A percentile compares a stretch with the other conserved stretches of the same genome.
phyloP scores from a whole-genome alignment of 2,797 vertebrate genomes.

The Molossus molossus region DNA sequence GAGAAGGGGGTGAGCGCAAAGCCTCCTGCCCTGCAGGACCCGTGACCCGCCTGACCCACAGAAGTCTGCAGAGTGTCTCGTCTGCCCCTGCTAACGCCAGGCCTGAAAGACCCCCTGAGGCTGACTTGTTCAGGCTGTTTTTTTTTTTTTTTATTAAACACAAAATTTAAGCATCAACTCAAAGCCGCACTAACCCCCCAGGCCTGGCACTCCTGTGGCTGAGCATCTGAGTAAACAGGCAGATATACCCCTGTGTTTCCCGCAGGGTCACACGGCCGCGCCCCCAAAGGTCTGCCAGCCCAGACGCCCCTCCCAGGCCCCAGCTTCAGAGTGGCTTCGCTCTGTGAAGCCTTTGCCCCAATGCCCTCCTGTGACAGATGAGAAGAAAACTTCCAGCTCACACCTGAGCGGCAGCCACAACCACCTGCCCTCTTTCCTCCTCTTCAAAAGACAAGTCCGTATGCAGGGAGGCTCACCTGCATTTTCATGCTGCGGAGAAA shows the following conservation, averaged over 20 bases:
- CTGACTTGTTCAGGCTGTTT: neutral
- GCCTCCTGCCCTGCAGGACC: neutral
- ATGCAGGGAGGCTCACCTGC: neutral
- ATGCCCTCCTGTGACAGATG: neutral
- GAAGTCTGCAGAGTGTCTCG: neutral
- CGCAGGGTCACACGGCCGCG: neutral
- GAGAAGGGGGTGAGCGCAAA: neutral
- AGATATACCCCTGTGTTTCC: neutral
- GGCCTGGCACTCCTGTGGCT: neutral
- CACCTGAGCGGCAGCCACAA: neutral
- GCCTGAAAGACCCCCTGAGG: neutral
- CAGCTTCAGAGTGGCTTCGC: neutral
- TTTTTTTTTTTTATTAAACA: neutral
- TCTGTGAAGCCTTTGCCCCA: neutral
- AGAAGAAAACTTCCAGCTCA: neutral
- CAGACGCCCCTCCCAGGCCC: neutral
- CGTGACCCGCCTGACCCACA: fast-evolving
- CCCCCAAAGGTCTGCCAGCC: neutral
- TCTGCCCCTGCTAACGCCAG: fast-evolving
- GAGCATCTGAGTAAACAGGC: neutral
- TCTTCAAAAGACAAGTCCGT: neutral
- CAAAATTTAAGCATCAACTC: conserved; percentile 24
- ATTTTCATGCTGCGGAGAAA: neutral
- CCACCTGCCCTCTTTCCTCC: neutral
- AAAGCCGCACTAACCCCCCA: conserved; percentile 42